Base-by-base conservation (phyloP, 2,888 invertebrate species). In the Athripsodes cinereus region DNA sequence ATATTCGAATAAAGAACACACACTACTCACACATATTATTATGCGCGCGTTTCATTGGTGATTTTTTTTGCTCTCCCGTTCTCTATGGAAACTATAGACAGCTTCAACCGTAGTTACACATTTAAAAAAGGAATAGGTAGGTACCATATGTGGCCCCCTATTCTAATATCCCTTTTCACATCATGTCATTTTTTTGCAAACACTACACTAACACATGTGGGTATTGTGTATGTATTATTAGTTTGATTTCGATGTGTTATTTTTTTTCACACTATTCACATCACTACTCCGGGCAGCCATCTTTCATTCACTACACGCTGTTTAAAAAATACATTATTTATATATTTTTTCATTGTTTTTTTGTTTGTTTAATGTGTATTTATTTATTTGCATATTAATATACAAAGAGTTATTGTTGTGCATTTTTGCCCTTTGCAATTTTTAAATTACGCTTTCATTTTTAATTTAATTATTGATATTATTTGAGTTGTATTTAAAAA, bases 161-260 rank as follows among this genome's bases (percentile, higher is more conserved):
- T 40, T 40, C 16, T 40, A 40, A 21, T 49, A 46, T 50, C 47
- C 54, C 57, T 18, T 22, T 40, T 48, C 59, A 46, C 55, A 31
- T 34, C 46, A 40, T 16, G 52, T 58, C 55, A 61, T 61, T 62
- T 62, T n/a, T 62, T 62, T 62, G 60, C 60, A 44, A 22, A 47
- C 59, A 53, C 49, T 62, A 40, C 13, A 40, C 13, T 16, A 26
- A 6, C 26, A 10, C 10, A 26, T 3, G 26, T 26, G 10, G 26
- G 26, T 3, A 26, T 10, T 10, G 10, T 6, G 5, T 26, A 3
- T 10, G 5, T 26, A 26, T 10, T n/a, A n/a, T n/a, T n/a, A n/a
- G n/a, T n/a, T n/a, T n/a, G n/a, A n/a, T n/a, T 11, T 6, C 31
- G 31, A 31, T 31, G 31, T 11, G 11, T 8, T 31, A 11, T 40